These are phyloP conservation scores for Zeuzera pyrina DNA, from an alignment of 2,888 invertebrate species.

Conservation along the genomic window DNA sequence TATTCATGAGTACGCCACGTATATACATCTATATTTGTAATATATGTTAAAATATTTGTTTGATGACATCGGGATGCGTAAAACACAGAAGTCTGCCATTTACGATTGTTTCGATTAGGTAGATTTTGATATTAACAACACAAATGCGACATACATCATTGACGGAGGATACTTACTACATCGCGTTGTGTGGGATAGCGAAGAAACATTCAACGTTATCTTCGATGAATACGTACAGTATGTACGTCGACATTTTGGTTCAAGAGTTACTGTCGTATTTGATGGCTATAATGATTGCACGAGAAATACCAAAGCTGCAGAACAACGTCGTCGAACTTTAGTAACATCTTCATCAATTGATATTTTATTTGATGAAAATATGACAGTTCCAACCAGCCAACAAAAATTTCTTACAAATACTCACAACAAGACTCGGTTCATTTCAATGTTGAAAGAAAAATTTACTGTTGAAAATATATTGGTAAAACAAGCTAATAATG, in stretches of 20 bases:
- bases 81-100: conserved; percentile 19
- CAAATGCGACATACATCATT: conserved; percentile 19
- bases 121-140: conserved; percentile 13
- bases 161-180: conserved; percentile 23
- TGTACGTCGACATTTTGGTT: conserved; percentile 19
- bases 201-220: conserved; percentile 18
- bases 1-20: too few species aligned
- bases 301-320: conserved; percentile 22
- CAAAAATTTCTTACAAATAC: conserved; percentile 24
- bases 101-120: conserved; percentile 20
- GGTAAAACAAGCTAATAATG: conserved; percentile 23
- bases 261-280: conserved; percentile 19
- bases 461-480: conserved; percentile 24
- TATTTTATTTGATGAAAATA: too few species aligned
- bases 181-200: conserved; percentile 20
- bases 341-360: conserved; percentile 6
- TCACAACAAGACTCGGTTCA: conserved; percentile 27
- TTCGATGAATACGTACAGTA: conserved; percentile 20
- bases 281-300: conserved; percentile 23
- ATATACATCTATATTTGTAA: too few species aligned
- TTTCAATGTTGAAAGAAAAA: conserved; percentile 20
- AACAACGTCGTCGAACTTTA: conserved; percentile 17
- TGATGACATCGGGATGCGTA: conserved; percentile 20
- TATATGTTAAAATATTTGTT: too few species aligned
- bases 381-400: conserved; percentile 11